These are phyloP conservation scores for Drosophila pseudoobscura DNA, from an alignment of 1,140 invertebrate genomes.

Conservation along the genomic window DNA sequence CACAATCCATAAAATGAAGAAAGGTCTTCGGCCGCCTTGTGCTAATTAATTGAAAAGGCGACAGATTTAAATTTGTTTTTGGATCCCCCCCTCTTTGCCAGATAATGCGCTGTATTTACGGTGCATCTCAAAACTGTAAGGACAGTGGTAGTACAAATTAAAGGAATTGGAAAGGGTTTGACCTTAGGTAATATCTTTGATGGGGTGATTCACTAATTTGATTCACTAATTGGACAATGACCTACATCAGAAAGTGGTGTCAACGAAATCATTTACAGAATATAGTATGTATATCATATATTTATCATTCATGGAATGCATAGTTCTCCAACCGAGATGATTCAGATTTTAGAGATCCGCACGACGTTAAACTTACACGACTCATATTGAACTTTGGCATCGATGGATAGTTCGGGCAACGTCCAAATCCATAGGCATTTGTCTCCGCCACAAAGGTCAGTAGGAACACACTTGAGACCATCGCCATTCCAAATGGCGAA, in stretches of 20 bases:
- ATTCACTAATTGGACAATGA: too few relatives aligned
- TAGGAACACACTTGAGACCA: conserved; percentile 45
- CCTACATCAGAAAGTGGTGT: too few relatives aligned
- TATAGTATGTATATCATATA: too few relatives aligned
- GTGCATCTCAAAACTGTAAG: too few relatives aligned
- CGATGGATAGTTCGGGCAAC: conserved; percentile 86
- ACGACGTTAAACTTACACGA: conserved; percentile 83
- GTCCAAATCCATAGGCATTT: conserved; percentile 84
- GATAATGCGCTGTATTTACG: too few relatives aligned
- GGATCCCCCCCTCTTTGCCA: too few relatives aligned
- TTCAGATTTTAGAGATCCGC: not conserved
- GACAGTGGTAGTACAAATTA: too few relatives aligned
- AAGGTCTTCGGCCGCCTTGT: conserved; percentile 54
- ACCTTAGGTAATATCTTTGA: too few relatives aligned
- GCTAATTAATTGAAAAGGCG: conserved; percentile 62
- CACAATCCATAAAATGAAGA: conserved; percentile 58
- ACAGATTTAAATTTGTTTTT: conserved; percentile 37
- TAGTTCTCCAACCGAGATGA: not conserved
- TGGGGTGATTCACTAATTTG: too few relatives aligned
- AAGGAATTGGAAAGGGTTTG: too few relatives aligned
- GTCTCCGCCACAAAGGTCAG: conserved; percentile 45
- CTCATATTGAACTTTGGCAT: conserved; percentile 86
- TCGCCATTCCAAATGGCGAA: conserved; percentile 45
- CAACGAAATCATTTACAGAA: too few relatives aligned
- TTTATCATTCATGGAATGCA: too few relatives aligned